These are phyloP conservation scores for Glyptemys insculpta DNA, from an alignment of 2,797 vertebrate species.

Conservation along the genomic window DNA sequence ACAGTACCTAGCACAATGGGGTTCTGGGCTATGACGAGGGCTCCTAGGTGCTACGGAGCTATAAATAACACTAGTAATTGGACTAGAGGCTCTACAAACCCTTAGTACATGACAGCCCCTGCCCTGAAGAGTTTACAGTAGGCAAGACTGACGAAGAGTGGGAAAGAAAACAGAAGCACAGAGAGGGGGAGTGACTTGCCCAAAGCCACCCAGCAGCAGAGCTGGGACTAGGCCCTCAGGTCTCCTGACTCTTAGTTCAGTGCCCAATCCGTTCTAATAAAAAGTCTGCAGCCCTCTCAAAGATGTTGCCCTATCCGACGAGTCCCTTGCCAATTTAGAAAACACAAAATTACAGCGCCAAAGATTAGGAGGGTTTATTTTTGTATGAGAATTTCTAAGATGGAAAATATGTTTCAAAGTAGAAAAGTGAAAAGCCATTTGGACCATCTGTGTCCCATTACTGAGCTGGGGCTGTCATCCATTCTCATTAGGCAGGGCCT, in stretches of 20 bases:
- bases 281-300: neutral
- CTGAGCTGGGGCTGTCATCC: constrained; percentile 35
- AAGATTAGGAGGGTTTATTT: neutral
- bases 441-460: constrained; percentile 60
- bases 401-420: constrained; percentile 36
- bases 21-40: neutral
- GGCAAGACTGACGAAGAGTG: neutral
- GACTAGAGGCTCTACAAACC: neutral
- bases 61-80: neutral
- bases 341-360: neutral
- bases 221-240: neutral
- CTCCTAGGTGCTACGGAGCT: neutral
- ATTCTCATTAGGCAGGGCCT: constrained; percentile 61
- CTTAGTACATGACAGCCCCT: neutral
- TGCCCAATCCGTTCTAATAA: neutral
- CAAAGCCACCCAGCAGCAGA: neutral
- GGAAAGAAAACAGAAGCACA: neutral
- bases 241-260: neutral
- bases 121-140: neutral
- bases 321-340: neutral
- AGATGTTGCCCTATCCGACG: neutral
- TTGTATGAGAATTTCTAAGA: constrained; percentile 15
- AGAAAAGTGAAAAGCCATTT: neutral
- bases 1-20: neutral
- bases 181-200: neutral